These are phyloP conservation scores for Eumacrocentrus americanus DNA, from an alignment of 2,888 invertebrate species.

Conservation along the genomic window DNA sequence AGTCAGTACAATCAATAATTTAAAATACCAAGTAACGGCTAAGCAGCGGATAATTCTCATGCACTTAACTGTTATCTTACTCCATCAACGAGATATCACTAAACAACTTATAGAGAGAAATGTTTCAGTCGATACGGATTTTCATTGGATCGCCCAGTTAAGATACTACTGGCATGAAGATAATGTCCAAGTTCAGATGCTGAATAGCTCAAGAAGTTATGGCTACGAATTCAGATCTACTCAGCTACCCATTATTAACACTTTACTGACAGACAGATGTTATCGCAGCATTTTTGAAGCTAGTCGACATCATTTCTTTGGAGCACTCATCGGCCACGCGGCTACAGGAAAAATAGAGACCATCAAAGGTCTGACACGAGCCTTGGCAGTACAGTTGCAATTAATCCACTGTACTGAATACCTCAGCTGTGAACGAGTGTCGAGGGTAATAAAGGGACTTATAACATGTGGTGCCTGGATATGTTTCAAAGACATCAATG, in stretches of 20 bases:
- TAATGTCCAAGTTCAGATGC: conserved; percentile 60
- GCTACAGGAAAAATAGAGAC: conserved; percentile 66
- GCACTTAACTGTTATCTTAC: conserved; percentile 65
- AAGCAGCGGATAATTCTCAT: conserved; percentile 64
- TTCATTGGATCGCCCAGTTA: conserved; percentile 68
- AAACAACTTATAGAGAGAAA: conserved; percentile 56
- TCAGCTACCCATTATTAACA: conserved; percentile 58
- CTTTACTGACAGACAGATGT: conserved; percentile 64
- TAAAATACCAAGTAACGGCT: conserved; percentile 67
- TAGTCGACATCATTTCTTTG: conserved; percentile 63
- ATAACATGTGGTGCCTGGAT: conserved; percentile 68
- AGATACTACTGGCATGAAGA: conserved; percentile 66
- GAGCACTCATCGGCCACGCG: conserved; percentile 64
- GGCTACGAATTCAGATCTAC: conserved; percentile 68
- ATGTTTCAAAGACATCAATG: conserved; percentile 67
- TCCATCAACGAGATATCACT: conserved; percentile 66
- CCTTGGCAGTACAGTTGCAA: conserved; percentile 66
- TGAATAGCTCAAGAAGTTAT: conserved; percentile 65
- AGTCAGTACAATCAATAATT: conserved; percentile 62
- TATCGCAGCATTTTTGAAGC: conserved; percentile 69
- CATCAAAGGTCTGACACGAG: conserved; percentile 65
- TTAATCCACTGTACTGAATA: conserved; percentile 67
- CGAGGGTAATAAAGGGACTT: conserved; percentile 65
- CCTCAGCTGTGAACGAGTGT: conserved; percentile 20
- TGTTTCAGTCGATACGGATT: conserved; percentile 63